phyloP scores from a whole-genome alignment of 2,113 vertebrate species.

The Pleuronectes platessa region DNA sequence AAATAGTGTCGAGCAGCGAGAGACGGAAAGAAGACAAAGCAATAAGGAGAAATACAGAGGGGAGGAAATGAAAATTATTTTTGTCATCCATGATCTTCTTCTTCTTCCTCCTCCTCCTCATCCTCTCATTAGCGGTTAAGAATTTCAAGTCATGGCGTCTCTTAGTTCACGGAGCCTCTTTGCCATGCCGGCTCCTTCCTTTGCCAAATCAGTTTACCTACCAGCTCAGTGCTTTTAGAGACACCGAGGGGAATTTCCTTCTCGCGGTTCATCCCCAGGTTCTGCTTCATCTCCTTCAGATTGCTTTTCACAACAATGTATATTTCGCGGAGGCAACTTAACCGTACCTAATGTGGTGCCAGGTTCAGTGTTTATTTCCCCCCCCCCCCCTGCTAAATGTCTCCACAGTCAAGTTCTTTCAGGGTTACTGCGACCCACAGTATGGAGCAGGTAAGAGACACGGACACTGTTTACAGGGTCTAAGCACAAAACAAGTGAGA shows the following conservation, averaged over 20 bases:
- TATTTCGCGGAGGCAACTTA: constrained; percentile 29
- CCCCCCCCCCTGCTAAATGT: constrained; percentile 50
- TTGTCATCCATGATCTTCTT: constrained; percentile 39
- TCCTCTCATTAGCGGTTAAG: constrained; percentile 59
- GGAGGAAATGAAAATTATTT: constrained; percentile 54
- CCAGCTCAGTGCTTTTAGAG: constrained; percentile 31
- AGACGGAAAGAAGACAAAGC: constrained; percentile 58
- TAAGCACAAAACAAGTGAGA: constrained; percentile 29
- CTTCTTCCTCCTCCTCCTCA: constrained; percentile 35
- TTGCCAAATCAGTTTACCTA: constrained; percentile 41
- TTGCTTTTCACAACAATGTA: constrained; percentile 35
- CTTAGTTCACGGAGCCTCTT: constrained; percentile 50
- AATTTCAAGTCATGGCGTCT: constrained; percentile 39
- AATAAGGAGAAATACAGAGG: constrained; percentile 33
- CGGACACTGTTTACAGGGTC: constrained; percentile 32
- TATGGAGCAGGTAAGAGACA: constrained; percentile 15
- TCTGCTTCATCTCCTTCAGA: constrained; percentile 35
- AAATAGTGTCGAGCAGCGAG: constrained; percentile 67
- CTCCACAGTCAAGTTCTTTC: constrained; percentile 74
- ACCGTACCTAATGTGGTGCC: constrained; percentile 23
- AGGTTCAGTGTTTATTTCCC: constrained; percentile 42
- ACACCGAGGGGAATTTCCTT: constrained; percentile 41
- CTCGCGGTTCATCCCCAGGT: constrained; percentile 9
- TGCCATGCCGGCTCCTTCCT: constrained; percentile 19
- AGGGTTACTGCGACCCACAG: constrained; percentile 17